Conservation (phyloP, 2,113 vertebrate species). For the Callaeas wilsoni region DNA sequence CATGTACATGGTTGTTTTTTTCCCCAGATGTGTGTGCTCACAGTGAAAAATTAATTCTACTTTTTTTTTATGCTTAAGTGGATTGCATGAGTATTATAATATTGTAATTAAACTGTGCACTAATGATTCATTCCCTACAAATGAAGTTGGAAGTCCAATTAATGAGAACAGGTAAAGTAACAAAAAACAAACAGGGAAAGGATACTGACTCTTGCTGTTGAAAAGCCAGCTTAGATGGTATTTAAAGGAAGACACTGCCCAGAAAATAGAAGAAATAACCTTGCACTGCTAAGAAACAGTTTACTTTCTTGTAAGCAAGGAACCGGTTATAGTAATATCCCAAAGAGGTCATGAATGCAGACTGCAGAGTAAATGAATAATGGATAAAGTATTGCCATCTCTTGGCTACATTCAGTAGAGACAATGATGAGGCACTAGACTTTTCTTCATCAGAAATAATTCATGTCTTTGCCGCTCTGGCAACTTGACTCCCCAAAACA, state of each 20-base stretch:
- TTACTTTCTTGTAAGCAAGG: neutral
- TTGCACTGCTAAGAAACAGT: neutral
- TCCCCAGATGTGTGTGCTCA: constrained; percentile 35
- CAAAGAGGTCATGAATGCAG: neutral
- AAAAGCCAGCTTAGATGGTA: neutral
- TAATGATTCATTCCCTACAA: constrained; percentile 12
- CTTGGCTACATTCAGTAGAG: neutral
- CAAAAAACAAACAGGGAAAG: neutral
- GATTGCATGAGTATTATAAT: neutral
- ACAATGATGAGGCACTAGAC: neutral
- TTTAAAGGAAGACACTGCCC: neutral
- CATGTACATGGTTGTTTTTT: neutral
- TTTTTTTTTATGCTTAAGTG: constrained; percentile 33
- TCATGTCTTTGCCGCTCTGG: neutral
- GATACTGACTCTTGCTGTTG: neutral
- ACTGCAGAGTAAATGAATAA: neutral
- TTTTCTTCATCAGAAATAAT: neutral
- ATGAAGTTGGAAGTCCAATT: constrained; percentile 6
- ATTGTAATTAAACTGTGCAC: constrained; percentile 16
- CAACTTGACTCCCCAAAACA: neutral
- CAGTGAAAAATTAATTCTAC: constrained; percentile 2
- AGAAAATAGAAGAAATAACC: neutral
- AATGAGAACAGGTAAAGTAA: constrained; percentile 23
- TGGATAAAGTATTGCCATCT: neutral
- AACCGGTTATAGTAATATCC: neutral